Percentiles rank a stretch among this genome's conserved stretches.
Evolutionary conservation across 2,113 vertebrate species (phyloP).

Genomic region (Cinclus cinclus): DNA sequence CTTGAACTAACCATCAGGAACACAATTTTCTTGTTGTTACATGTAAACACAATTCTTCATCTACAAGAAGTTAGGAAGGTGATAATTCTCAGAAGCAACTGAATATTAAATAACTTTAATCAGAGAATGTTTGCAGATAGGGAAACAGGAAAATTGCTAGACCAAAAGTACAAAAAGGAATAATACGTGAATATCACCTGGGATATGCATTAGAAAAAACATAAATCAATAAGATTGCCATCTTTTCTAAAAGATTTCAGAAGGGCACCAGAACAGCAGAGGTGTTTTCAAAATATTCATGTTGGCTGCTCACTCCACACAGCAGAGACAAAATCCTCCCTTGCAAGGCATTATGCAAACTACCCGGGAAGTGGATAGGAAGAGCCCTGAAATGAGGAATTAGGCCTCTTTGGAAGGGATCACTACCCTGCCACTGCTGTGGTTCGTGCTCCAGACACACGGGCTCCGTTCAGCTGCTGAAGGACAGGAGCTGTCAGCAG

Average conservation of each 20-base stretch:
- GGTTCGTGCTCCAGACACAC: neutral
- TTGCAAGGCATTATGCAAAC: neutral
- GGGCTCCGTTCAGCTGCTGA: neutral
- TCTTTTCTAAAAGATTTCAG: neutral
- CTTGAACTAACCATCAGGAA: neutral
- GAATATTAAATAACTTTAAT: neutral
- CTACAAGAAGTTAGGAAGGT: neutral
- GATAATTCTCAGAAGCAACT: neutral
- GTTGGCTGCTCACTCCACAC: neutral
- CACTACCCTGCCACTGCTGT: no score
- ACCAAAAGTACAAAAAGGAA: neutral
- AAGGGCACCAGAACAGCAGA: neutral
- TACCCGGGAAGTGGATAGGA: neutral
- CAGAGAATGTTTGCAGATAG: neutral
- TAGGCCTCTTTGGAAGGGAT: neutral
- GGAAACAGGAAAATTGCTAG: neutral
- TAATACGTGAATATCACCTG: neutral
- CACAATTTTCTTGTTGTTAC: neutral
- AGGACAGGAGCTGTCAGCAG: neutral
- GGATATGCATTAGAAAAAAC: neutral
- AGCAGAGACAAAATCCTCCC: neutral
- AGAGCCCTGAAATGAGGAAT: neutral
- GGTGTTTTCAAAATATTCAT: neutral
- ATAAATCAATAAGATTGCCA: neutral
- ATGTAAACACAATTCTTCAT: neutral